These are phyloP conservation scores for rabbit (Oryctolagus cuniculus) DNA, from an alignment of 2,113 vertebrate species.

Conservation along the genomic window mOryCun1.1 NC_091432.1:145336001-145336500, in stretches of 20 bases:
- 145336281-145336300: not conserved
- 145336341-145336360: not conserved
- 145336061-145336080: not conserved
- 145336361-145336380: rapidly evolving
- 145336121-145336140: not conserved
- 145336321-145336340: not conserved
- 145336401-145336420: not conserved
- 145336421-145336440: too few relatives aligned
- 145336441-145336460: not conserved
- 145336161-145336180: not conserved
- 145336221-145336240: not conserved
- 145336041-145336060: conserved; percentile 90
- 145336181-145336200: too few relatives aligned
- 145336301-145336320: not conserved
- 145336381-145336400: too few relatives aligned
- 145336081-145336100: not conserved
- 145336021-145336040: conserved; percentile 92
- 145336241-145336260: not conserved
- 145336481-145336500: not conserved
- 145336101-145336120: too few relatives aligned
- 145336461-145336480: not conserved
- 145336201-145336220: not conserved
- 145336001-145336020: conserved; percentile 92
- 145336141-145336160: not conserved
- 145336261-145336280: not conserved